These are phyloP conservation scores for Mustela nigripes DNA, from an alignment of 2,113 vertebrate genomes.

Conservation along the genomic window DNA sequence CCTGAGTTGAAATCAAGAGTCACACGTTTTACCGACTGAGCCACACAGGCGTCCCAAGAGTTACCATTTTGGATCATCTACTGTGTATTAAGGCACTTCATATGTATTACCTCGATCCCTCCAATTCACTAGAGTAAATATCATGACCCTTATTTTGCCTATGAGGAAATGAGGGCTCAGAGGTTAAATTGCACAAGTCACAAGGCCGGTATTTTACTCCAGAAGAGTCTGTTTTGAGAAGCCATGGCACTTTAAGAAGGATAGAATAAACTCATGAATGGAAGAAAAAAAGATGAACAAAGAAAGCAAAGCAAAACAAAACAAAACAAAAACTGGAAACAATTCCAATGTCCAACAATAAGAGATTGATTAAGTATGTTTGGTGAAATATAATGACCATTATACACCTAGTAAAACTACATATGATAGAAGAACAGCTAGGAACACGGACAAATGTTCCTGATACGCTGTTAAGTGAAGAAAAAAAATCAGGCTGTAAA, in stretches of 20 bases:
- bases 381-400: background rate
- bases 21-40: background rate
- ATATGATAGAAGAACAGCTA: background rate
- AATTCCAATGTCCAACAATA: background rate
- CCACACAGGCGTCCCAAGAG: background rate
- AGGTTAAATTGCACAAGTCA: background rate
- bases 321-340: slow-evolving; percentile 13
- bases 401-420: background rate
- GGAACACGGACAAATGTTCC: background rate
- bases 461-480: background rate
- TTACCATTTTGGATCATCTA: background rate
- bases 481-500: background rate
- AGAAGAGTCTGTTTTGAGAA: background rate
- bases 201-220: background rate
- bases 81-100: background rate
- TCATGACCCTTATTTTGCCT: background rate
- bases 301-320: background rate
- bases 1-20: background rate
- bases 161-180: background rate
- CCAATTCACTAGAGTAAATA: background rate
- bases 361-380: background rate
- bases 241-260: background rate
- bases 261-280: background rate
- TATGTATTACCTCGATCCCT: background rate
- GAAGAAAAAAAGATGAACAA: background rate